A percentile compares a stretch with the other conserved stretches of the same genome.
These are phyloP conservation scores for Aegotheles bennettii DNA, from an alignment of 2,113 vertebrate species.

Conservation along the genomic window DNA sequence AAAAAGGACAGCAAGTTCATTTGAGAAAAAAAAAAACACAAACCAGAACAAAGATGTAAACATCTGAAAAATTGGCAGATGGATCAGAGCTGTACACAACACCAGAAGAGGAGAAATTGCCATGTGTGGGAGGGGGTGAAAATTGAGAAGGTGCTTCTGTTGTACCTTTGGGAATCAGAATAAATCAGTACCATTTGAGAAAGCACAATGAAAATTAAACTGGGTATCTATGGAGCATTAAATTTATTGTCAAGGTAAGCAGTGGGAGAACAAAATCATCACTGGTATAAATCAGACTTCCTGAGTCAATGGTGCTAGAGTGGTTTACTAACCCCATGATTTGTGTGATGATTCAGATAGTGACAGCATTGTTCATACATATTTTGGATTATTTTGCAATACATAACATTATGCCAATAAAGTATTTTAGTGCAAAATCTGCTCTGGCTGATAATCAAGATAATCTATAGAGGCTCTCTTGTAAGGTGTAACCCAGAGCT, in stretches of 20 bases:
- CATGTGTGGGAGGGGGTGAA: not conserved
- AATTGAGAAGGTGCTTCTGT: not conserved
- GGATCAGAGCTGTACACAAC: not conserved
- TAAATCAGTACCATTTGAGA: not conserved
- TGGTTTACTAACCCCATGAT: not conserved
- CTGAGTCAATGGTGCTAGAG: not conserved
- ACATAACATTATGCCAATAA: not conserved
- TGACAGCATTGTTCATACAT: not conserved
- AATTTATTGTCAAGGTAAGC: not conserved
- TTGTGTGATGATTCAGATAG: not conserved
- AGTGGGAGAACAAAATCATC: not conserved
- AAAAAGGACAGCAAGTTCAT: not conserved
- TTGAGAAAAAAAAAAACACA: not conserved
- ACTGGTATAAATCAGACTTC: not conserved
- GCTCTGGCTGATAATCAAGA: not conserved
- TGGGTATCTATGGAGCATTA: not conserved
- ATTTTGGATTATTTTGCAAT: slow-evolving; percentile 3
- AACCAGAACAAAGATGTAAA: not conserved
- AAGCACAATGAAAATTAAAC: not conserved
- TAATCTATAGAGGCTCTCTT: not conserved
- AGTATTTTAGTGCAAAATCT: not conserved
- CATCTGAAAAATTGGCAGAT: not conserved
- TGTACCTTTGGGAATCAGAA: not conserved
- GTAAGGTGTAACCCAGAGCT: not conserved
- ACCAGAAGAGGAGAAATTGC: not conserved